Percentiles rank a stretch among this genome's conserved stretches.
These are phyloP conservation scores for Bugulina stolonifera DNA, from an alignment of 2,888 invertebrate species.

Conservation along the genomic window DNA sequence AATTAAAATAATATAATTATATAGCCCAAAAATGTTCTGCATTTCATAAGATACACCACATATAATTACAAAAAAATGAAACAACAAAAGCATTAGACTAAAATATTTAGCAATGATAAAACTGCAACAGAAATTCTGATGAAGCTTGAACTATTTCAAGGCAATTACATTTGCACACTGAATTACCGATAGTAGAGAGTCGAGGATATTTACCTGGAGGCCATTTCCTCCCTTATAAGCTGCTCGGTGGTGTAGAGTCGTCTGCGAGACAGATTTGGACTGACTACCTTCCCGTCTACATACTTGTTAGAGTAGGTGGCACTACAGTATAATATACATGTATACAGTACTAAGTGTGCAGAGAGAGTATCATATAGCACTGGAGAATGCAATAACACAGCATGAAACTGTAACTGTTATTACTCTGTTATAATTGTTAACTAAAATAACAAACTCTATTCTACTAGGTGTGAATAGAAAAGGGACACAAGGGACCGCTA, in stretches of 20 bases:
- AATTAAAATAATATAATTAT: too few relatives aligned
- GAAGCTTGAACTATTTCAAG: too few relatives aligned
- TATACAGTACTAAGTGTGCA: not conserved
- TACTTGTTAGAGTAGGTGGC: constrained; percentile 17
- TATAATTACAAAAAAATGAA: too few relatives aligned
- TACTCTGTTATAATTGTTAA: not conserved
- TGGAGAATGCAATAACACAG: not conserved
- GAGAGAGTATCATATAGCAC: not conserved
- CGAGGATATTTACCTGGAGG: constrained; percentile 1
- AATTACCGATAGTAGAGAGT: too few relatives aligned
- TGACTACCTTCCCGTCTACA: constrained; percentile 7
- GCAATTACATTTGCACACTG: too few relatives aligned
- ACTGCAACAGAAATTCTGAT: too few relatives aligned
- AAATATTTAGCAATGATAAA: too few relatives aligned
- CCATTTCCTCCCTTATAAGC: not conserved
- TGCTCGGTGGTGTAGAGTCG: not conserved
- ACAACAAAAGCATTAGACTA: too few relatives aligned
- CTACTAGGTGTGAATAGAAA: not conserved
- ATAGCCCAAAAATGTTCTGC: too few relatives aligned
- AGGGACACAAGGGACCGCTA: not conserved
- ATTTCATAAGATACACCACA: too few relatives aligned
- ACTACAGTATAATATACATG: not conserved
- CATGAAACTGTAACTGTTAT: not conserved
- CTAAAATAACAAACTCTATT: not conserved
- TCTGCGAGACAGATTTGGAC: constrained; percentile 21